Conservation (phyloP, 2,113 vertebrate species). For the Dipodomys spectabilis region DNA sequence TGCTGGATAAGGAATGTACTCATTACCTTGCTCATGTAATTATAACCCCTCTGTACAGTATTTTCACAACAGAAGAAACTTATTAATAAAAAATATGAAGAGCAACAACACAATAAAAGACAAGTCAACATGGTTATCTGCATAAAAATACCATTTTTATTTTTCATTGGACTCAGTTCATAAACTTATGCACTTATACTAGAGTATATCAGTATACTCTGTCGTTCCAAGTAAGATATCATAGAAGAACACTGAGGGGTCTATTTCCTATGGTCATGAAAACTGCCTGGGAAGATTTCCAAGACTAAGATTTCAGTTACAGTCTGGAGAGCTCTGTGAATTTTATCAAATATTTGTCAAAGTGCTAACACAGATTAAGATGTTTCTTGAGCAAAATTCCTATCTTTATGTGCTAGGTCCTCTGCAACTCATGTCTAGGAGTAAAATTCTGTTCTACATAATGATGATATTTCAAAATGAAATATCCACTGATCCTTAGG, state of each 20-base stretch:
- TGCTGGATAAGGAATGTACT: too few relatives aligned
- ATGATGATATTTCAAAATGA: background rate
- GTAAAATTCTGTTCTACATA: background rate
- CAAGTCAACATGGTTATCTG: background rate
- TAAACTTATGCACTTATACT: too few relatives aligned
- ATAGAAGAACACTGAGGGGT: background rate
- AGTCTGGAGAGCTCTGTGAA: background rate
- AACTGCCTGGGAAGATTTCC: background rate
- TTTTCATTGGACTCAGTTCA: too few relatives aligned
- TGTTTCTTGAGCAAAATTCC: background rate
- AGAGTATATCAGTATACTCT: background rate
- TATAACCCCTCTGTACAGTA: too few relatives aligned
- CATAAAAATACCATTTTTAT: background rate
- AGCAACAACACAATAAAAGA: too few relatives aligned
- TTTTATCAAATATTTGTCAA: background rate
- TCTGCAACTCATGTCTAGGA: background rate
- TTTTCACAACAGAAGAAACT: too few relatives aligned
- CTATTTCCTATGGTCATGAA: background rate
- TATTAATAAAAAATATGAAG: too few relatives aligned
- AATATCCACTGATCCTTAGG: background rate
- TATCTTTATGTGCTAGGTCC: background rate
- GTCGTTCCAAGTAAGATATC: background rate
- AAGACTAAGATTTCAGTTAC: background rate
- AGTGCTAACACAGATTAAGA: too few relatives aligned
- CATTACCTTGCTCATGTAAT: too few relatives aligned